These are phyloP conservation scores for Eulemur macaco DNA, from an alignment of 2,113 vertebrate genomes.

Conservation along the genomic window DNA sequence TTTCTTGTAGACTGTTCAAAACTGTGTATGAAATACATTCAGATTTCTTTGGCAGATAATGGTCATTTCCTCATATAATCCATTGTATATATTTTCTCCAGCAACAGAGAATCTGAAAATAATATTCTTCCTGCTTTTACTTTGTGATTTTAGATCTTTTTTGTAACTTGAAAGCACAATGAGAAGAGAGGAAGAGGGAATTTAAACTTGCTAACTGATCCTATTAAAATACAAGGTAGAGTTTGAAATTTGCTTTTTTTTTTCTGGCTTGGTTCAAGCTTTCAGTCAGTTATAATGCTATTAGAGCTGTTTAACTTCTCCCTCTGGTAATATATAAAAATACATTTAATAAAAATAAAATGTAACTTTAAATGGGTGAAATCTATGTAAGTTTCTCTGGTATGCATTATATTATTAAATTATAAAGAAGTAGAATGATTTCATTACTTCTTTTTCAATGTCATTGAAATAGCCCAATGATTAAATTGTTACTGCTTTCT, in stretches of 20 bases:
- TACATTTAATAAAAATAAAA: slow-evolving; percentile 50
- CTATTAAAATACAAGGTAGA: slow-evolving; percentile 62
- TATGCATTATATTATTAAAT: slow-evolving; percentile 38
- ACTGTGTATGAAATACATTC: slow-evolving; percentile 54
- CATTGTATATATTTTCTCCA: slow-evolving; percentile 53
- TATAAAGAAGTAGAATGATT: slow-evolving; percentile 38
- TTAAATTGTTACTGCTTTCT: slow-evolving; percentile 44
- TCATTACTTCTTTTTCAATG: slow-evolving; percentile 25
- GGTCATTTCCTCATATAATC: slow-evolving; percentile 44
- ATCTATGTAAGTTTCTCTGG: background rate
- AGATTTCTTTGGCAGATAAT: slow-evolving; percentile 66
- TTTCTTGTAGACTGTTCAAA: slow-evolving; percentile 50
- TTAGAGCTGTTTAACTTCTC: slow-evolving; percentile 44
- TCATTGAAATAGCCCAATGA: slow-evolving; percentile 5
- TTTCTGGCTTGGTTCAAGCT: slow-evolving; percentile 42
- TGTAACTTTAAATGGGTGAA: slow-evolving; percentile 54
- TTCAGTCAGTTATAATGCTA: slow-evolving; percentile 41
- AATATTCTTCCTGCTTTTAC: slow-evolving; percentile 57
- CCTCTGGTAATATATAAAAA: slow-evolving; percentile 40
- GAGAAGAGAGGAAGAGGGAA: background rate
- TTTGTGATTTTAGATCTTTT: slow-evolving; percentile 55
- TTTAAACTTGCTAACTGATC: slow-evolving; percentile 59
- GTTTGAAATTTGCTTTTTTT: slow-evolving; percentile 27
- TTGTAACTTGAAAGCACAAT: slow-evolving; percentile 50
- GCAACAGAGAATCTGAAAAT: slow-evolving; percentile 51